Evolutionary conservation across 2,888 invertebrate genomes (phyloP).

Genomic region (Drosophila suboccidentalis): DNA sequence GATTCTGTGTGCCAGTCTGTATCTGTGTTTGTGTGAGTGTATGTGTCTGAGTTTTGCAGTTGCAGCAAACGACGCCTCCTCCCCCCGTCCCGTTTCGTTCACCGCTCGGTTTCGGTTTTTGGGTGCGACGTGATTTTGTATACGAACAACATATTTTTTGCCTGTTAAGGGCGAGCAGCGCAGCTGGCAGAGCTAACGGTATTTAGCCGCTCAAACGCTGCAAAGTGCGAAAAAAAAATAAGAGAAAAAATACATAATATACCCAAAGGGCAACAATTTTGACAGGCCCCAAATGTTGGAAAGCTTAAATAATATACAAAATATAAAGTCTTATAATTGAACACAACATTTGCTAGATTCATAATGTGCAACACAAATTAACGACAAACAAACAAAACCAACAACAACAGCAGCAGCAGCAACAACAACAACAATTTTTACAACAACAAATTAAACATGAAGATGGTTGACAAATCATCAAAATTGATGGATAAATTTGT

Average conservation of each 20-base stretch:
- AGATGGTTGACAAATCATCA: conserved; percentile 85
- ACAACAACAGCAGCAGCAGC: conserved; percentile 14
- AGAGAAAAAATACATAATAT: conserved; percentile 6
- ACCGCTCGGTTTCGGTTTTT: conserved; percentile 36
- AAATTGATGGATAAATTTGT: conserved; percentile 85
- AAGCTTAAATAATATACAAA: conserved; percentile 20
- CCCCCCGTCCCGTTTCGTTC: conserved; percentile 1
- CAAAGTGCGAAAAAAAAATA: conserved; percentile 27
- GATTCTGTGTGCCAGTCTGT: conserved; percentile 52
- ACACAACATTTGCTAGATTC: conserved; percentile 30
- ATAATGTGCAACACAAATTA: conserved; percentile 64
- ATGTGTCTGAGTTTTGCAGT: conserved; percentile 58
- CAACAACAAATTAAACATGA: conserved; percentile 67
- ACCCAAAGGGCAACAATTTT: conserved; percentile 19
- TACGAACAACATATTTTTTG: conserved; percentile 52
- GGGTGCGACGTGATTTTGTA: conserved; percentile 69
- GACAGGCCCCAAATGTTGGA: conserved; percentile 42
- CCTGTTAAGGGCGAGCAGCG: conserved; percentile 48
- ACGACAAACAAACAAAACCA: conserved; percentile 29
- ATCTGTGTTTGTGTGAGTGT: conserved; percentile 14
- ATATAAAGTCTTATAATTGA: conserved; percentile 22
- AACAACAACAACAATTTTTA: conserved; percentile 15
- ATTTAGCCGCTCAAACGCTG: conserved; percentile 37
- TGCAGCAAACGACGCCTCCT: conserved; percentile 48
- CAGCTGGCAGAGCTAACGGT: conserved; percentile 33